These are phyloP conservation scores for Clarias pachynema DNA, from an alignment of 2,797 vertebrate species.

Conservation along the genomic window DNA sequence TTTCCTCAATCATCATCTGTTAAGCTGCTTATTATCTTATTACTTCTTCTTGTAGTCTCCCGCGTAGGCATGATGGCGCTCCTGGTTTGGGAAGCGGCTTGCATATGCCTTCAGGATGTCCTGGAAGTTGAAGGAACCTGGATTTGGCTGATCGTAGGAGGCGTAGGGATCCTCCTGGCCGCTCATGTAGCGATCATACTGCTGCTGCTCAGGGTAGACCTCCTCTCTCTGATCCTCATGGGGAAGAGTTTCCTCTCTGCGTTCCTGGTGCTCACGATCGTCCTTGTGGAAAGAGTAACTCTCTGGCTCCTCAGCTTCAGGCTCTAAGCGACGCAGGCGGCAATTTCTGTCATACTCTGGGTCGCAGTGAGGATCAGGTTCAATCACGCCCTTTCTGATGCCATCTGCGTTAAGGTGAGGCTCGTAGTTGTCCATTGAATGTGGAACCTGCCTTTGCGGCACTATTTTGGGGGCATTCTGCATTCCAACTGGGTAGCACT, in stretches of 20 bases:
- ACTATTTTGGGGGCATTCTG: conserved; percentile 61
- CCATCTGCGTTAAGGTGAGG: conserved; percentile 72
- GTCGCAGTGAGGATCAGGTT: conserved; percentile 80
- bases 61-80: conserved; percentile 70
- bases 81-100: conserved; percentile 71
- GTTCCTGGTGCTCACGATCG: conserved; percentile 35
- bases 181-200: conserved; percentile 70
- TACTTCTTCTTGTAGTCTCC: conserved; percentile 77
- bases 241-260: conserved; percentile 54
- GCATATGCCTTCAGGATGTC: conserved; percentile 75
- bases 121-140: conserved; percentile 70
- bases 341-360: conserved; percentile 78
- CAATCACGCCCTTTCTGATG: conserved; percentile 68
- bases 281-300: conserved; percentile 29
- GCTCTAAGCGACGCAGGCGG: conserved; percentile 72
- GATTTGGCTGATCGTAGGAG: conserved; percentile 65
- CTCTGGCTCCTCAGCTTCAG: conserved; percentile 25
- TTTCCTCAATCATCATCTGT: background rate
- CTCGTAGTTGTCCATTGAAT: conserved; percentile 70
- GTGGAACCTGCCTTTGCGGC: conserved; percentile 57
- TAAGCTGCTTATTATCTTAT: conserved; percentile 23
- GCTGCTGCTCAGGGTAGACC: conserved; percentile 57
- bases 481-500: conserved; percentile 70
- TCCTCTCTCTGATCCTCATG: conserved; percentile 64
- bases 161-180: conserved; percentile 78